phyloP scores from a whole-genome alignment of 2,888 invertebrate genomes.

The Drosophila anceps region DNA sequence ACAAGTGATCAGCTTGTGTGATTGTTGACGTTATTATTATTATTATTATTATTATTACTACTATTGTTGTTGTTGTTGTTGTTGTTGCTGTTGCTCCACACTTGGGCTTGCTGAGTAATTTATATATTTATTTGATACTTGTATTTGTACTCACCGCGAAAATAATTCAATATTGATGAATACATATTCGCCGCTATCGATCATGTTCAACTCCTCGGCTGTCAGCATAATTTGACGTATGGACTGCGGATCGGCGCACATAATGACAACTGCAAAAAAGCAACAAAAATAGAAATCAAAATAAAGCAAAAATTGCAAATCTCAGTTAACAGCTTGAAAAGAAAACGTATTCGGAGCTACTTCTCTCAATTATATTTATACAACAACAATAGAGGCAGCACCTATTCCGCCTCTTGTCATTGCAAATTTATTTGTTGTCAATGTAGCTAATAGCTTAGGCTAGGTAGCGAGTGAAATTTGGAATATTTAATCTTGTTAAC shows the following conservation, averaged over 20 bases:
- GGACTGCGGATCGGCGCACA: conserved; percentile 95
- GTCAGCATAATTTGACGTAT: conserved; percentile 97
- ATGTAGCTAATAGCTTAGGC: too few relatives aligned
- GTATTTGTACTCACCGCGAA: conserved; percentile 91
- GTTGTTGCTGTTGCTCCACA: conserved; percentile 14
- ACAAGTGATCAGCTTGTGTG: conserved; percentile 59
- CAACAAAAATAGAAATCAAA: conserved; percentile 23
- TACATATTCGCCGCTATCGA: conserved; percentile 97
- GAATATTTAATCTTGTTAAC: too few relatives aligned
- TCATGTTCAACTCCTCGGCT: conserved; percentile 97
- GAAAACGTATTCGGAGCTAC: conserved; percentile 1
- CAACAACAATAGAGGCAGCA: conserved; percentile 19
- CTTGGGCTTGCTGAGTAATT: conserved; percentile 46
- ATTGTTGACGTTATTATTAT: conserved; percentile 31
- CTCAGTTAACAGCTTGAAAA: conserved; percentile 28
- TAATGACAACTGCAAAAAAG: conserved; percentile 93
- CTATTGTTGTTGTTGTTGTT: conserved; percentile 5
- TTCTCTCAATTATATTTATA: conserved; percentile 22
- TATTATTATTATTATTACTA: conserved; percentile 8
- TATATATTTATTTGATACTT: conserved; percentile 52
- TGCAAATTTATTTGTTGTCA: conserved; percentile 59
- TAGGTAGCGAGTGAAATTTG: too few relatives aligned
- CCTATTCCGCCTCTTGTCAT: conserved; percentile 52
- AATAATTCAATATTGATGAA: conserved; percentile 99
- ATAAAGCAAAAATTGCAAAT: conserved; percentile 25